Conservation (phyloP, 2,113 vertebrate genomes). For the Amphilophus citrinellus region DNA sequence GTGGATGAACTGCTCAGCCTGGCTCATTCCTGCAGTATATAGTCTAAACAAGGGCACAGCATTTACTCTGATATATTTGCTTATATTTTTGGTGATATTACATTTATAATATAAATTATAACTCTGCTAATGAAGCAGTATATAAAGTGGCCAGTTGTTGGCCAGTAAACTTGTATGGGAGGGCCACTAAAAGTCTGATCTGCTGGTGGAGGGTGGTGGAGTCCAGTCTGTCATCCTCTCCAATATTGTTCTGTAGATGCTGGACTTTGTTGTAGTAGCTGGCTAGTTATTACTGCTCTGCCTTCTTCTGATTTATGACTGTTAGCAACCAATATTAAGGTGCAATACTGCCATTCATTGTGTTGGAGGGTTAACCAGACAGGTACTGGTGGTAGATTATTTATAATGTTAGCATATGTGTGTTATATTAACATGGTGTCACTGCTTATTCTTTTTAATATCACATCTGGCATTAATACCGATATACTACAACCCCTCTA, state of each 20-base stretch:
- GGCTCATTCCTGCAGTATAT: background rate
- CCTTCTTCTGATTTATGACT: conserved; percentile 1
- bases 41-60: background rate
- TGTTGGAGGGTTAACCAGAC: background rate
- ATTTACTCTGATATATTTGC: background rate
- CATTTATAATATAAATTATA: background rate
- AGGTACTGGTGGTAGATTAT: background rate
- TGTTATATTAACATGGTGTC: background rate
- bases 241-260: too few relatives aligned
- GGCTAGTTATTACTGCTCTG: background rate
- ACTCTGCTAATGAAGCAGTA: background rate
- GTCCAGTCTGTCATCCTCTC: too few relatives aligned
- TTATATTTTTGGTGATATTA: background rate
- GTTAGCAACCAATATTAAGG: background rate
- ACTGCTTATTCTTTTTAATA: too few relatives aligned
- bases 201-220: too few relatives aligned
- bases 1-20: background rate
- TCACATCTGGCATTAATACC: background rate
- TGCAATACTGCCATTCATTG: background rate
- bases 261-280: background rate
- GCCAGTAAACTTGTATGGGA: too few relatives aligned
- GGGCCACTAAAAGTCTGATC: too few relatives aligned
- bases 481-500: background rate
- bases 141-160: background rate
- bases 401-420: background rate